Conservation (phyloP, 2,888 invertebrate genomes). For the Encarsia formosa region DNA sequence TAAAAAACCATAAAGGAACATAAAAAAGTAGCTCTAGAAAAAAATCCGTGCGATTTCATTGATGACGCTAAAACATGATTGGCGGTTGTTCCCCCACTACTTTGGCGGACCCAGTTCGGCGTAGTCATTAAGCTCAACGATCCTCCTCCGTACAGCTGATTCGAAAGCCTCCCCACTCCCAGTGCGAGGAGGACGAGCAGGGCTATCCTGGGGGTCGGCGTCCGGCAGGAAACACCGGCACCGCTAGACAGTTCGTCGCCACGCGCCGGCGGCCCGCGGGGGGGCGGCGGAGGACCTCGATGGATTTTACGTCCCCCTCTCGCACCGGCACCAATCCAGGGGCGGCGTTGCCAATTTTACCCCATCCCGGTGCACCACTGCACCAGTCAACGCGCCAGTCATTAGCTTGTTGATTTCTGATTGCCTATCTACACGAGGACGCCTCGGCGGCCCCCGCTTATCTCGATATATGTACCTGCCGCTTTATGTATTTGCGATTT, state of each 20-base stretch:
- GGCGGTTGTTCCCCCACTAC: too few species aligned
- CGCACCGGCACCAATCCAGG: too few species aligned
- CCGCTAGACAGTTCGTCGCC: constrained; percentile 36
- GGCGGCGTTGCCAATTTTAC: constrained; percentile 23
- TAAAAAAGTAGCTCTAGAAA: too few species aligned
- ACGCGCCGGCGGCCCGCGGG: constrained; percentile 8
- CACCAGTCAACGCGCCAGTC: constrained; percentile 4
- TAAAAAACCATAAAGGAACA: too few species aligned
- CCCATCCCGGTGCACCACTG: not conserved
- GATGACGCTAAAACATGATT: too few species aligned
- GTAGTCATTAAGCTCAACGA: too few species aligned
- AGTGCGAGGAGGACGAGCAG: constrained; percentile 12
- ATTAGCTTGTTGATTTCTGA: constrained; percentile 16
- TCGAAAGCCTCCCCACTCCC: constrained; percentile 28
- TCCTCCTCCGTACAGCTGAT: constrained; percentile 27
- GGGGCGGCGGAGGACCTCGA: constrained; percentile 8
- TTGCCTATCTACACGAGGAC: not conserved
- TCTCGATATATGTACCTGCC: too few species aligned
- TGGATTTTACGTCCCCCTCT: constrained; percentile 35
- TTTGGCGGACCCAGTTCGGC: too few species aligned
- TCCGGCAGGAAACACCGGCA: constrained; percentile 35
- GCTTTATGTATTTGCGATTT: too few species aligned
- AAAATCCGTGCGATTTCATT: too few species aligned
- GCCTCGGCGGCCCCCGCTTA: not conserved
- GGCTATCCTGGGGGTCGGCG: constrained; percentile 33